These are phyloP conservation scores for Linurgus olivaceus DNA, from an alignment of 2,797 vertebrate genomes.

Conservation along the genomic window DNA sequence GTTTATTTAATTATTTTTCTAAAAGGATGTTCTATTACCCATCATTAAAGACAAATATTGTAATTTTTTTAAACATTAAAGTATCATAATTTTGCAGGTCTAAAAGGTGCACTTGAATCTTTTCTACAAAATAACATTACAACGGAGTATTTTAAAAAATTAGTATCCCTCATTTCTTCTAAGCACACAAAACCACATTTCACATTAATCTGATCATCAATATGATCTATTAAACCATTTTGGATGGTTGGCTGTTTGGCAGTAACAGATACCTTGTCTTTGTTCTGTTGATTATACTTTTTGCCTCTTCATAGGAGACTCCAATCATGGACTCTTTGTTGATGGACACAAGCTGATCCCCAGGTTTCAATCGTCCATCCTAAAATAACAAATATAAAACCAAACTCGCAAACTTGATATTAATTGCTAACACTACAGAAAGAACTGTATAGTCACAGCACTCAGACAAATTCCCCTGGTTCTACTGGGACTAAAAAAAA, in stretches of 20 bases:
- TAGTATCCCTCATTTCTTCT: not conserved
- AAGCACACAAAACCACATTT: not conserved
- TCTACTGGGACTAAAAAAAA: not conserved
- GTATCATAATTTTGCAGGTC: not conserved
- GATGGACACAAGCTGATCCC: conserved; percentile 92
- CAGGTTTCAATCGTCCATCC: conserved; percentile 90
- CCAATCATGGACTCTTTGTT: conserved; percentile 94
- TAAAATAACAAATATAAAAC: conserved; percentile 51
- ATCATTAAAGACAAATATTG: not conserved
- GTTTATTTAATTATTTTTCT: not conserved
- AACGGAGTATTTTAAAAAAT: not conserved
- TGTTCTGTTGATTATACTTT: conserved; percentile 82
- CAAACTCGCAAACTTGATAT: not conserved
- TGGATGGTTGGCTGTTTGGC: not conserved
- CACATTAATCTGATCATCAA: not conserved
- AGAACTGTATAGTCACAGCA: not conserved
- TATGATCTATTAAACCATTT: not conserved
- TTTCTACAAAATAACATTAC: not conserved
- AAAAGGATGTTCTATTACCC: not conserved
- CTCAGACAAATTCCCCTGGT: not conserved
- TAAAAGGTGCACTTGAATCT: not conserved
- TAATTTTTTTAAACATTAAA: not conserved
- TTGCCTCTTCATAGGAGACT: conserved; percentile 90
- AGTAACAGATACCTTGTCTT: conserved; percentile 81
- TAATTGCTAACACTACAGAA: not conserved